phyloP scores from a whole-genome alignment of 2,797 vertebrate species.

The Lagodon rhomboides region DNA sequence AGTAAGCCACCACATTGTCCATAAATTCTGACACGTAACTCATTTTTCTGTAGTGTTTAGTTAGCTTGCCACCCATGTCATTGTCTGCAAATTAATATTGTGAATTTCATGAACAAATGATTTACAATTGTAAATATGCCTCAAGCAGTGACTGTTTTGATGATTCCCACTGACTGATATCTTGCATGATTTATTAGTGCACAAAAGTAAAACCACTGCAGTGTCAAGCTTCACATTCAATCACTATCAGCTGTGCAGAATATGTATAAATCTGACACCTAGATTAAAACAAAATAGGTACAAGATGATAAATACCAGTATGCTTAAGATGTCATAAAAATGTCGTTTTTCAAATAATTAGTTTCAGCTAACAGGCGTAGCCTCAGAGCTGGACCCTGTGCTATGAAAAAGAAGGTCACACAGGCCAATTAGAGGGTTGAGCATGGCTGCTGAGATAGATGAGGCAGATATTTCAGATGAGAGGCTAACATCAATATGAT shows the following conservation, averaged over 20 bases:
- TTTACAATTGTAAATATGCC: background rate
- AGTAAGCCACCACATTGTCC: too few species aligned
- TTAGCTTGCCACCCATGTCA: too few species aligned
- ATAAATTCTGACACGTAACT: too few species aligned
- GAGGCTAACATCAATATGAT: slow-evolving; percentile 67
- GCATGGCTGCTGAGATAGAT: slow-evolving; percentile 59
- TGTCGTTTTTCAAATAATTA: slow-evolving; percentile 23
- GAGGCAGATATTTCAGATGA: slow-evolving; percentile 61
- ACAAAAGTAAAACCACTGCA: background rate
- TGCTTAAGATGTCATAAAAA: slow-evolving; percentile 15
- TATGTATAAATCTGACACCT: slow-evolving; percentile 1
- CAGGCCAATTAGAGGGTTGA: slow-evolving; percentile 60
- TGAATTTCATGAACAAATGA: too few species aligned
- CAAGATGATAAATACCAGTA: background rate
- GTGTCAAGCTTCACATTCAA: background rate
- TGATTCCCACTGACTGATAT: background rate
- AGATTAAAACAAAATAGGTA: background rate
- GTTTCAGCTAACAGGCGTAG: slow-evolving; percentile 20
- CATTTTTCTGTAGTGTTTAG: too few species aligned
- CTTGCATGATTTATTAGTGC: background rate
- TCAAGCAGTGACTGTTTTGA: background rate
- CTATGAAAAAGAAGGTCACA: slow-evolving; percentile 49
- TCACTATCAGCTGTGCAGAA: background rate
- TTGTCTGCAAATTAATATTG: too few species aligned
- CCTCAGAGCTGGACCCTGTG: slow-evolving; percentile 8